Evolutionary conservation across 2,797 vertebrate genomes (phyloP), one percentile per base, ranked within the genome.

Genomic region (Hydrocynus forskahlii): DNA sequence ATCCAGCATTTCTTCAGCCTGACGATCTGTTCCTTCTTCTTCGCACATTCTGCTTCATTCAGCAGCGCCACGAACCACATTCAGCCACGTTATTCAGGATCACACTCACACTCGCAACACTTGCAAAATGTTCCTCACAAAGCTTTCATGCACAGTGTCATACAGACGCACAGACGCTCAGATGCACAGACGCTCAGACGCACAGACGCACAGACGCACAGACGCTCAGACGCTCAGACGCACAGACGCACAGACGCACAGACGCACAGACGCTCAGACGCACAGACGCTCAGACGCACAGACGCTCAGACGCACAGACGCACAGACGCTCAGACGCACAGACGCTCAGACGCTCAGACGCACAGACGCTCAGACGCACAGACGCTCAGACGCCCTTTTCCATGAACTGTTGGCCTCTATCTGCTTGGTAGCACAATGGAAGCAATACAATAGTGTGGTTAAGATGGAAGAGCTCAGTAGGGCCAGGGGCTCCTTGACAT

Each of bases 401-500:
- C 17, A 54, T 83, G 63, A 63, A 38, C 48, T 29, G 52, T 13
- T 75, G 71, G 43, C 48, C 63, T 75, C 43, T 78, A 48, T 72
- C 75, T 66, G 40, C 38, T 50, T 70, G 64, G 19, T 21, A 23
- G 38, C 16, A 62, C 29, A 73, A 68, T 38, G 35, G 54, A 59
- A 55, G 16, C 64, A 17, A 13, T 40, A 55, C 48, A 78, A 69
- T 45, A 63, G 63, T 73, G 55, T 14, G 21, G 25, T 43, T 66
- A 17, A 45, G 63, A 25, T 63, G 68, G 64, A 63, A 69, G 55
- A 55, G 55, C 29, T 48, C 68, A 40, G 76, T 64, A 70, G 38
- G 80, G 76, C 78, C 88, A 85, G n/a, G 87, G 85, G 92, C 89
- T 92, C 87, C 83, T 89, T 90, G 87, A 88, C 89, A 86, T 88